Percentiles rank a stretch among this genome's conserved stretches.
Evolutionary conservation across 2,797 vertebrate species (phyloP).

Genomic region (Natrix natrix): DNA sequence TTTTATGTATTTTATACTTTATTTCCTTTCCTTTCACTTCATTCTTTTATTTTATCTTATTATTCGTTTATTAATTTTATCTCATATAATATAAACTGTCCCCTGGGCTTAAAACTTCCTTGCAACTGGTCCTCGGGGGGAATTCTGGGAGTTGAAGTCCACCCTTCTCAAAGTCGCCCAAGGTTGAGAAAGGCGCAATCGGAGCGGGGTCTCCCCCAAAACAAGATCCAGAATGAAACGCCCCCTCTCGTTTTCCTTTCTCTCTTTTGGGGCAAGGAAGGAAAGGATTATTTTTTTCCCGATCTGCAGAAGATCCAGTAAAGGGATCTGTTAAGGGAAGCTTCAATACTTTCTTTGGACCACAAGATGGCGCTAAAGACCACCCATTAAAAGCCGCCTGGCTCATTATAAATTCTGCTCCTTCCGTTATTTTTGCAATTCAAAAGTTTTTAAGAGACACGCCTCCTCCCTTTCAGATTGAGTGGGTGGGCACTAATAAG

Average conservation of each 20-base stretch:
- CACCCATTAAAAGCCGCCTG: neutral
- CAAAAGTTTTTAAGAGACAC: neutral
- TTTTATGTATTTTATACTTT: too few relatives aligned
- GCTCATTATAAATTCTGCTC: fast-evolving
- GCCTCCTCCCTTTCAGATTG: neutral
- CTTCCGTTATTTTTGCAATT: neutral
- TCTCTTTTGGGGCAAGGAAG: neutral
- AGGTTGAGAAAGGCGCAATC: too few relatives aligned
- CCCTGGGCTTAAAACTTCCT: too few relatives aligned
- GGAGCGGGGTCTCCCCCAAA: too few relatives aligned
- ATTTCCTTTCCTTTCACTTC: too few relatives aligned
- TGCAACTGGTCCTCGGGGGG: too few relatives aligned
- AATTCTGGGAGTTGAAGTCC: neutral
- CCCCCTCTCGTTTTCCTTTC: neutral
- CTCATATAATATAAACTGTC: too few relatives aligned
- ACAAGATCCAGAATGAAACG: neutral
- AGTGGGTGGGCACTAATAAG: neutral
- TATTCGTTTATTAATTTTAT: too few relatives aligned
- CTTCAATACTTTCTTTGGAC: neutral
- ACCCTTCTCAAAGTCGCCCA: too few relatives aligned
- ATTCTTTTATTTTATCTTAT: too few relatives aligned
- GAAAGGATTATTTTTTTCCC: neutral
- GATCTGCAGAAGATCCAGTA: neutral
- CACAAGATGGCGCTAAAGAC: neutral
- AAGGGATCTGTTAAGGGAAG: neutral